Percentiles rank a stretch among this genome's conserved stretches.
Conservation (phyloP, 2,797 vertebrate species). For the Naso thynnoides region DNA sequence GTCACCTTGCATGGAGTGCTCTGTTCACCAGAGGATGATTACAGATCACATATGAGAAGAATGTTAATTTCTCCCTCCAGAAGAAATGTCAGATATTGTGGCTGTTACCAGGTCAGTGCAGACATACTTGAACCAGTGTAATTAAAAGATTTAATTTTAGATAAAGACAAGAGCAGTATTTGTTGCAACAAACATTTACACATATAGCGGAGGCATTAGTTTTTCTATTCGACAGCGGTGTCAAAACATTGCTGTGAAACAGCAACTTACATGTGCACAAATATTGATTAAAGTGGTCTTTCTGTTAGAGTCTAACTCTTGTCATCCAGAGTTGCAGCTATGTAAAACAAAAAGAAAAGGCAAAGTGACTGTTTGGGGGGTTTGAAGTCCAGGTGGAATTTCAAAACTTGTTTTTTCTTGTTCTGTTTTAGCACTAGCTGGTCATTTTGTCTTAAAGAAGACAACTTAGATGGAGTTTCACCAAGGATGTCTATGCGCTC, state of each 20-base stretch:
- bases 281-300: conserved; percentile 45
- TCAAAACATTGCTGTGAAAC: conserved; percentile 28
- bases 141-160: conserved; percentile 72
- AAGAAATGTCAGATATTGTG: background rate
- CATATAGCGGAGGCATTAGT: conserved; percentile 4
- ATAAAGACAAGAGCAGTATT: conserved; percentile 51
- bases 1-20: conserved; percentile 11
- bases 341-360: conserved; percentile 9
- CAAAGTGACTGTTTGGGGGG: conserved; percentile 29
- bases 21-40: conserved; percentile 39
- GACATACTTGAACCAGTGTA: conserved; percentile 32
- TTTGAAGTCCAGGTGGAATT: conserved; percentile 42
- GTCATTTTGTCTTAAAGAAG: conserved; percentile 39
- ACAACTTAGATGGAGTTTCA: conserved; percentile 46
- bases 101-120: conserved; percentile 34
- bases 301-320: conserved; percentile 20
- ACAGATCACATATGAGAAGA: conserved; percentile 27
- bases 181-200: conserved; percentile 39
- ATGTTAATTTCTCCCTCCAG: conserved; percentile 30
- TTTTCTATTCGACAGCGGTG: conserved; percentile 13
- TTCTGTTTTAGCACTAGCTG: conserved; percentile 35
- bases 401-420: conserved; percentile 27
- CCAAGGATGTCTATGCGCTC: conserved; percentile 49
- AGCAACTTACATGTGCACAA: conserved; percentile 26
- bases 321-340: conserved; percentile 20